Evolutionary conservation across 1,140 invertebrate genomes (phyloP).

Genomic region (Platyura marginata): DNA sequence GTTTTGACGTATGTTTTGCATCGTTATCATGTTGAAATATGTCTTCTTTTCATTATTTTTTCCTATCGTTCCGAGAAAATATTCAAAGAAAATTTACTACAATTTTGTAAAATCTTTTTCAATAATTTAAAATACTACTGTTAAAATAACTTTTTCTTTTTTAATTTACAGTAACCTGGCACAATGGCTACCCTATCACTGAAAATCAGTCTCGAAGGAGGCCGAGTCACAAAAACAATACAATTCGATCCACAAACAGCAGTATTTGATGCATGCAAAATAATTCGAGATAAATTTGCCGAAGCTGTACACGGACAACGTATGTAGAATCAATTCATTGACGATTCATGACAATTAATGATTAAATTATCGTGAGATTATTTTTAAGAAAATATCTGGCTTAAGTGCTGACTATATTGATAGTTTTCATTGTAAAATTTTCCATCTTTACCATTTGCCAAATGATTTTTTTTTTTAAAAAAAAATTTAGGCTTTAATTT

Average conservation of each 20-base stretch:
- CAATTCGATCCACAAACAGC: conserved; percentile 89
- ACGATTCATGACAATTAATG: too few species aligned
- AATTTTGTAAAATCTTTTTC: not conserved
- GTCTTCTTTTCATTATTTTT: not conserved
- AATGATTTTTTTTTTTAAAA: too few species aligned
- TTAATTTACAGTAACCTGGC: not conserved
- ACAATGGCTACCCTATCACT: conserved; percentile 51
- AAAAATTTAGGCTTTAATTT: not conserved
- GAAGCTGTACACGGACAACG: conserved; percentile 72
- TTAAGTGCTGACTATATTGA: too few species aligned
- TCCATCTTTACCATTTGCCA: too few species aligned
- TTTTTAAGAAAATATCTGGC: too few species aligned
- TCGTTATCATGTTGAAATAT: not conserved
- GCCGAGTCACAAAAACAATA: conserved; percentile 91
- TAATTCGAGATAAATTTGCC: conserved; percentile 86
- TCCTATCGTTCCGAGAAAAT: not conserved
- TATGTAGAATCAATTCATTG: too few species aligned
- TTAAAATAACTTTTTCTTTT: not conserved
- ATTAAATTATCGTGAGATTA: too few species aligned
- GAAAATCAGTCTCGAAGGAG: conserved; percentile 83
- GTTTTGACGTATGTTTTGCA: not conserved
- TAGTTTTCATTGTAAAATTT: too few species aligned
- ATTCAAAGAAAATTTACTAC: not conserved
- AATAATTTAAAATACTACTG: not conserved
- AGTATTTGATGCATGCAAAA: conserved; percentile 86